Percentiles rank a stretch among this genome's conserved stretches.
Evolutionary conservation across 1,140 invertebrate species (phyloP).

Genomic region (Brachionus koreanus): DNA sequence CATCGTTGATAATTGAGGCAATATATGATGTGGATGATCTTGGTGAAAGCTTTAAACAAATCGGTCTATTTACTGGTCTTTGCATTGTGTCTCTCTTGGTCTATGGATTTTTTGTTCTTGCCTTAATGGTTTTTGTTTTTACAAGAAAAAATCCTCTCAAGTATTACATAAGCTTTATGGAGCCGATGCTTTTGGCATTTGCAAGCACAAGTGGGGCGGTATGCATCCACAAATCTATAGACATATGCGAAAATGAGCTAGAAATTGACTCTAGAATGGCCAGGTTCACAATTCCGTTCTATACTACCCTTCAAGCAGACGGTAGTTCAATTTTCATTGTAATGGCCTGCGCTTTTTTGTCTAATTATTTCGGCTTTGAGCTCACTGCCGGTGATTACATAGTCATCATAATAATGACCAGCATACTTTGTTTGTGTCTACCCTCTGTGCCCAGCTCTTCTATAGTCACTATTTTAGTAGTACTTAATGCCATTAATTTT

Average conservation of each 20-base stretch:
- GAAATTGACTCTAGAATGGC: conserved; percentile 19
- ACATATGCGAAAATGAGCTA: conserved; percentile 31
- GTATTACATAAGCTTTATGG: conserved; percentile 8
- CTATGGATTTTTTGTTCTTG: conserved; percentile 15
- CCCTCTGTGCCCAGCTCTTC: conserved; percentile 43
- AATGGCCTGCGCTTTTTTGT: conserved; percentile 29
- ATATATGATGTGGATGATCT: conserved; percentile 33
- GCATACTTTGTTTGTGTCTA: conserved; percentile 37
- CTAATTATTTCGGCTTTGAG: background rate
- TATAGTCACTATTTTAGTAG: conserved; percentile 33
- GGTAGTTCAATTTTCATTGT: conserved; percentile 38
- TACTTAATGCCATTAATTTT: conserved; percentile 39
- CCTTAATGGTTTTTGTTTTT: background rate
- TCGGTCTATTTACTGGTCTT: conserved; percentile 24
- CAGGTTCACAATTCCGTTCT: conserved; percentile 32
- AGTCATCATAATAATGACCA: conserved; percentile 24
- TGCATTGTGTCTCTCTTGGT: conserved; percentile 27
- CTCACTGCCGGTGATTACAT: conserved; percentile 27
- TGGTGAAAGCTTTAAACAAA: conserved; percentile 37
- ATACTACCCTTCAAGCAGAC: conserved; percentile 35
- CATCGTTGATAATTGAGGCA: conserved; percentile 31
- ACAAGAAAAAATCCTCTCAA: conserved; percentile 15
- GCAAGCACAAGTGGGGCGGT: conserved; percentile 39
- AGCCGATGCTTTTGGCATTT: conserved; percentile 36
- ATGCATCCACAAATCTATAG: conserved; percentile 39